Conservation (phyloP, 2,888 invertebrate species). For the Volucella inflata region DNA sequence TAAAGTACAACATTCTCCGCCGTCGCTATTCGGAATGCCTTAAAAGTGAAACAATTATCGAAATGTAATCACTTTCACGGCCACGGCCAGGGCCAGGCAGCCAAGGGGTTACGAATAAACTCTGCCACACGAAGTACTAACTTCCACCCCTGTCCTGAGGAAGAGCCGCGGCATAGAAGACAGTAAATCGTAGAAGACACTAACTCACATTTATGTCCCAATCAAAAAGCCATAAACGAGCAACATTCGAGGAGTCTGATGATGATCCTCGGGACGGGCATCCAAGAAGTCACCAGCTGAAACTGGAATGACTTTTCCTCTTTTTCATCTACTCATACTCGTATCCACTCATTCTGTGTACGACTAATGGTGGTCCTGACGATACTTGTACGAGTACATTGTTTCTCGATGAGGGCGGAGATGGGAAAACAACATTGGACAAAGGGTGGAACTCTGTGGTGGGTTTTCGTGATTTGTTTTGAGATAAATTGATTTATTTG, state of each 20-base stretch:
- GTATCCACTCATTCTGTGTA: constrained; percentile 12
- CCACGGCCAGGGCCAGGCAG: constrained; percentile 6
- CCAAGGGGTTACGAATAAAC: neutral
- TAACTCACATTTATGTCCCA: constrained; percentile 71
- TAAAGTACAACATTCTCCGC: constrained; percentile 39
- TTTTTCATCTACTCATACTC: neutral
- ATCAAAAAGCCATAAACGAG: constrained; percentile 73
- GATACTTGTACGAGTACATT: constrained; percentile 18
- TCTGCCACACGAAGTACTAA: constrained; percentile 9
- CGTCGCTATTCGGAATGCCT: constrained; percentile 15
- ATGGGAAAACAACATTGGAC: constrained; percentile 44
- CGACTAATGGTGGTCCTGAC: too few species aligned
- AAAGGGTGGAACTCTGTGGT: constrained; percentile 54
- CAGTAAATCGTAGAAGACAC: constrained; percentile 53
- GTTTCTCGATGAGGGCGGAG: constrained; percentile 27
- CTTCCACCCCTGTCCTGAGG: constrained; percentile 57
- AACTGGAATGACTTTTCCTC: constrained; percentile 60
- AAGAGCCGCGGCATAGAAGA: neutral
- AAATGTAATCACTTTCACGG: constrained; percentile 58
- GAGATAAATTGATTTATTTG: constrained; percentile 72
- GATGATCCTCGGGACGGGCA: constrained; percentile 70
- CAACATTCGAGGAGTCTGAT: constrained; percentile 66
- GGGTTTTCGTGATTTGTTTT: constrained; percentile 71
- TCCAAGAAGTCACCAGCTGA: constrained; percentile 67
- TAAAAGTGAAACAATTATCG: constrained; percentile 45